These are phyloP conservation scores for Drepana arcuata DNA, from an alignment of 1,140 invertebrate genomes.

Conservation along the genomic window DNA sequence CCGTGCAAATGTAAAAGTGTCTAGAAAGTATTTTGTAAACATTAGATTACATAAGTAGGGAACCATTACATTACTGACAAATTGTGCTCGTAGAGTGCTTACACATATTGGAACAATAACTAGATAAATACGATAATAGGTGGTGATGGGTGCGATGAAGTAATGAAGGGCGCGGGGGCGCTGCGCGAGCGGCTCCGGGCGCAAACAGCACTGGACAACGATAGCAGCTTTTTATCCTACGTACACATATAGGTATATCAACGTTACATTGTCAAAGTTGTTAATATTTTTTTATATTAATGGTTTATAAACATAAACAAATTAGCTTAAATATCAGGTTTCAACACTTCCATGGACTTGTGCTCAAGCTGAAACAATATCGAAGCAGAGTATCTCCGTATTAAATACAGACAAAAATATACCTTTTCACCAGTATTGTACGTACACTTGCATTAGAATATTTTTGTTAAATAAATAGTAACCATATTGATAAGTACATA, in stretches of 20 bases:
- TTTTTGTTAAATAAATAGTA: conserved; percentile 50
- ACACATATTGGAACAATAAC: conserved; percentile 27
- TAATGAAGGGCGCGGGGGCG: background rate
- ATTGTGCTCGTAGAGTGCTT: conserved; percentile 37
- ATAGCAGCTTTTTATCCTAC: conserved; percentile 32
- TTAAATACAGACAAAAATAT: conserved; percentile 42
- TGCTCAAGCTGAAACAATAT: conserved; percentile 21
- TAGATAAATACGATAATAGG: conserved; percentile 27
- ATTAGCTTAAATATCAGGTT: too few species aligned
- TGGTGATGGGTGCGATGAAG: conserved; percentile 27
- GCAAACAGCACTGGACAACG: conserved; percentile 23
- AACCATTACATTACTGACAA: conserved; percentile 20
- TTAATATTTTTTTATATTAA: too few species aligned
- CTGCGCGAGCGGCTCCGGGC: background rate
- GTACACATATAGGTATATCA: conserved; percentile 26
- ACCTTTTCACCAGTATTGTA: conserved; percentile 15
- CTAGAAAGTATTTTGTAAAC: conserved; percentile 29
- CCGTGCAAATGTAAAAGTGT: conserved; percentile 28
- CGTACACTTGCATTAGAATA: conserved; percentile 28
- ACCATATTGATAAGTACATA: conserved; percentile 57
- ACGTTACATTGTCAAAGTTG: too few species aligned
- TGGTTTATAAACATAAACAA: background rate
- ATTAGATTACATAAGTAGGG: conserved; percentile 10
- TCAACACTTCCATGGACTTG: conserved; percentile 4
- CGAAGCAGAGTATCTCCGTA: conserved; percentile 25